Base-by-base conservation (phyloP, 2,888 invertebrate species). In the Acheta domesticus region DNA sequence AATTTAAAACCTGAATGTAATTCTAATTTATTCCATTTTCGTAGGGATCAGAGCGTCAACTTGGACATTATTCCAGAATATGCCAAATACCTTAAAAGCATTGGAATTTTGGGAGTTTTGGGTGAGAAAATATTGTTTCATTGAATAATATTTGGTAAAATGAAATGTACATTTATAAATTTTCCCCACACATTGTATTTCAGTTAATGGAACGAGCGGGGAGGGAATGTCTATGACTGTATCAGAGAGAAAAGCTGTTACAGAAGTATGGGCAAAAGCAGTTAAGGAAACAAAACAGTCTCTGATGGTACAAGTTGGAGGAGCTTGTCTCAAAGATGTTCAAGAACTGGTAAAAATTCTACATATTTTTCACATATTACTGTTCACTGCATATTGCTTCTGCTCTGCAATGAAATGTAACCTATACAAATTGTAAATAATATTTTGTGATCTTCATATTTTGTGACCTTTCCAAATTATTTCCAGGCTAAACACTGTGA, bases 141-240 rank as follows among this genome's bases (percentile, higher is more conserved):
- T 49, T 3, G 14, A 48, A 48, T 21, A 16, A 12, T 12, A 8
- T 19, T n/a, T 73, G 73, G 19, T 11, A 19, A 73, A 73, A 11
- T 73, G 19, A 73, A 73, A 73, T 73, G 73, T 73, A 73, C n/a
- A 73, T 3, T 73, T 73, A 73, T 5, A 73, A 5, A n/a, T 73
- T 73, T 36, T 36, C 36, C 36, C 36, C 12, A 5, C 3, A 19
- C 19, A 11, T 73, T 73, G 4, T 73, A 36, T 5, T 36, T 48
- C 79, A 94, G 94, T 95, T 11, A 93, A 93, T 86, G 95, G 95
- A 16, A 94, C 94, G 0, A 91, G 91, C 48, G 95, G 95, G 0
- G 95, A 96, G 87, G 93, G 93, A 0, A 89, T 91, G 83, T 91
- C 90, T 0, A 86, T 94, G 86, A 91, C 89, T 75, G 86, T 92